Conservation (phyloP, 1,140 invertebrate genomes). For the Drosophila dunni region DNA sequence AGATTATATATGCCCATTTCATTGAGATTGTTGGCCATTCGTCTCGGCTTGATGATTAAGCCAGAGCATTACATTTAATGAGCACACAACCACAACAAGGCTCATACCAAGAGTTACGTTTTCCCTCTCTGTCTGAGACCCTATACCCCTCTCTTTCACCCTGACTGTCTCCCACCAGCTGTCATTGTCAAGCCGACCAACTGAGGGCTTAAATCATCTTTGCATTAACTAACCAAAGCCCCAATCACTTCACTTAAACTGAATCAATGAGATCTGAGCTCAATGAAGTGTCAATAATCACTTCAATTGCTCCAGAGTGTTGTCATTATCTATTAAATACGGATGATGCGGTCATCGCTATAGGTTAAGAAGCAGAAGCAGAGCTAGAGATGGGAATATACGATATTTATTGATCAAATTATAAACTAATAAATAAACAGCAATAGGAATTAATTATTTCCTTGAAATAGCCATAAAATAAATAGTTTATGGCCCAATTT, state of each 20-base stretch:
- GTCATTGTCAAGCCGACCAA: slow-evolving; percentile 17
- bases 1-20: slow-evolving; percentile 64
- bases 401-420: too few species aligned
- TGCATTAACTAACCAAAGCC: slow-evolving; percentile 40
- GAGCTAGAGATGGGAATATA: not conserved
- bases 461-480: too few species aligned
- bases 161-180: not conserved
- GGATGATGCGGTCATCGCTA: not conserved
- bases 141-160: not conserved
- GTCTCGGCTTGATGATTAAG: slow-evolving; percentile 23
- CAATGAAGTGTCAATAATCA: slow-evolving; percentile 28
- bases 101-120: not conserved
- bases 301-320: not conserved
- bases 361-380: not conserved
- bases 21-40: slow-evolving; percentile 26
- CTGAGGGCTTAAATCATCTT: slow-evolving; percentile 12
- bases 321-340: slow-evolving; percentile 19
- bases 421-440: too few species aligned
- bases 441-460: too few species aligned
- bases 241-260: slow-evolving; percentile 56
- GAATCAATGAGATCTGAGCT: slow-evolving; percentile 58
- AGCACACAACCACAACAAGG: slow-evolving; percentile 22
- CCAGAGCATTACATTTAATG: slow-evolving; percentile 60
- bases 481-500: too few species aligned
- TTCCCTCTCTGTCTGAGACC: not conserved